Conservation (phyloP, 1,140 invertebrate genomes). For the Drosophila virilis region DNA sequence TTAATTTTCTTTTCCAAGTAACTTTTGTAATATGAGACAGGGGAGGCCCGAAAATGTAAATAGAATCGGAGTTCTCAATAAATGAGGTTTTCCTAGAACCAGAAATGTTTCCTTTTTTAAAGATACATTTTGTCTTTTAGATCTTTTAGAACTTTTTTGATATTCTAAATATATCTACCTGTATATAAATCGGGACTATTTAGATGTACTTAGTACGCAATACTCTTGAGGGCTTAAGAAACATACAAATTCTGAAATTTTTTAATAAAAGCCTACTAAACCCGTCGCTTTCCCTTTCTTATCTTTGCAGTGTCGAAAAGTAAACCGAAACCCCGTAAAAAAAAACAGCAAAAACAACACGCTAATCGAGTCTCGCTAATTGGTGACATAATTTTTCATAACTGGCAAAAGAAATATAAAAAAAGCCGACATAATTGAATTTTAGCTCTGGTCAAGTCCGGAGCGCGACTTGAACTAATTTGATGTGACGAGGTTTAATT, state of each 20-base stretch:
- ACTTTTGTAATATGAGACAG: not conserved
- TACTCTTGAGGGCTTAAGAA: too few relatives aligned
- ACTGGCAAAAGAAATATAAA: constrained; percentile 45
- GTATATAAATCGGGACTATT: too few relatives aligned
- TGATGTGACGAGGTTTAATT: constrained; percentile 59
- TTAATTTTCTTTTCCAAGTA: not conserved
- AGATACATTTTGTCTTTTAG: too few relatives aligned
- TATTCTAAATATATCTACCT: too few relatives aligned
- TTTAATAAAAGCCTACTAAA: constrained; percentile 9
- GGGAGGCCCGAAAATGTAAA: not conserved
- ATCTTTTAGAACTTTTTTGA: too few relatives aligned
- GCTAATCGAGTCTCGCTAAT: constrained; percentile 46
- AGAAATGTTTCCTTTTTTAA: too few relatives aligned
- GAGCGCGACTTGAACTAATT: constrained; percentile 62
- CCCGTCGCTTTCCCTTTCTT: constrained; percentile 33
- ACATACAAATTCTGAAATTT: not conserved
- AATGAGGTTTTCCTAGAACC: not conserved
- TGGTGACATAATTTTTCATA: constrained; percentile 70
- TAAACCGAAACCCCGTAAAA: not conserved
- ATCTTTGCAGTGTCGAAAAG: constrained; percentile 51
- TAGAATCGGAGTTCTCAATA: not conserved
- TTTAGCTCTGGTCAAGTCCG: constrained; percentile 44
- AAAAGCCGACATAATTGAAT: constrained; percentile 64
- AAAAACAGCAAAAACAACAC: constrained; percentile 5
- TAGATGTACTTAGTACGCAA: too few relatives aligned